phyloP scores from a whole-genome alignment of 2,113 vertebrate species.

The Brachyhypopomus gauderio region DNA sequence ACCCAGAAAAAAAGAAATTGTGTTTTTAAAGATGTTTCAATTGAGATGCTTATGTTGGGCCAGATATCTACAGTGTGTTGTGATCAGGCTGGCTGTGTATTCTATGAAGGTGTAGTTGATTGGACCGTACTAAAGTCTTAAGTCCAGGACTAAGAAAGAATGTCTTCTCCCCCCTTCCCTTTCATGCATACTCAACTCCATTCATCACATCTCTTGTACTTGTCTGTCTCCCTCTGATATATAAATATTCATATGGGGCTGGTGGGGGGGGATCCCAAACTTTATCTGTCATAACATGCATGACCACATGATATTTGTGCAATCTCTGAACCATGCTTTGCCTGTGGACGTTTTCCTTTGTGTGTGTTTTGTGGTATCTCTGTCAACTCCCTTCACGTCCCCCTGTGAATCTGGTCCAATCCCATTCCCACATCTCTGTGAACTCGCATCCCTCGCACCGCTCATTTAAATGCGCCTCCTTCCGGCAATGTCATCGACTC shows the following conservation, averaged over 20 bases:
- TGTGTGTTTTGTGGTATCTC: not conserved
- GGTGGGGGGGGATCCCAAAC: not conserved
- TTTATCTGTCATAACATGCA: not conserved
- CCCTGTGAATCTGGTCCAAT: not conserved
- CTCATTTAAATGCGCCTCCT: not conserved
- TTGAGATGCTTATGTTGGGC: not conserved
- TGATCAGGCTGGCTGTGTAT: not conserved
- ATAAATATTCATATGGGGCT: conserved; percentile 38
- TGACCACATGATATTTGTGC: not conserved
- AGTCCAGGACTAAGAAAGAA: conserved; percentile 62
- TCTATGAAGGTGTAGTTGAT: not conserved
- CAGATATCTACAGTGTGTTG: conserved; percentile 12
- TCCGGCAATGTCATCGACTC: conserved; percentile 38
- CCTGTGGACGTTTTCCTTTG: conserved; percentile 22
- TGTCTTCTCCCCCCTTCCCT: conserved; percentile 65
- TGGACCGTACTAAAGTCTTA: conserved; percentile 35
- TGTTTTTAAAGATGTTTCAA: not conserved
- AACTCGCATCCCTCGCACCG: not conserved
- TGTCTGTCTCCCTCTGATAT: conserved; percentile 53
- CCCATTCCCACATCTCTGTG: not conserved
- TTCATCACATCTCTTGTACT: conserved; percentile 45
- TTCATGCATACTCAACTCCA: conserved; percentile 56
- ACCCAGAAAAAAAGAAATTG: conserved; percentile 50
- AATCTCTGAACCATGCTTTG: not conserved
- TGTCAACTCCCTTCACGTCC: not conserved